Evolutionary conservation across 2,888 invertebrate species (phyloP).

Genomic region (Alloplasta piceator): DNA sequence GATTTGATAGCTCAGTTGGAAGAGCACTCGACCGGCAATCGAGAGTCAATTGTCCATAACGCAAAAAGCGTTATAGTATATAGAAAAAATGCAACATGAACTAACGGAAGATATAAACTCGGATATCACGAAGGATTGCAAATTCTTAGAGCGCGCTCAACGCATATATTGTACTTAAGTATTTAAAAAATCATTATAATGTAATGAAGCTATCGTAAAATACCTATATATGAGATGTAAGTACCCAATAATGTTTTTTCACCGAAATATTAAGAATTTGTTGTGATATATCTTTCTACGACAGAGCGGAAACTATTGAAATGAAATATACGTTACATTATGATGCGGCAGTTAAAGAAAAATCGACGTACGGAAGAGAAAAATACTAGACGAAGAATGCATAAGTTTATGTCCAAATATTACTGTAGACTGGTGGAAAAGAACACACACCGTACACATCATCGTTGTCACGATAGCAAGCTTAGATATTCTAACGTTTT

Average conservation of each 20-base stretch:
- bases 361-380: background rate
- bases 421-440: conserved; percentile 1
- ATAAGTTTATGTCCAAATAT: background rate
- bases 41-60: no score
- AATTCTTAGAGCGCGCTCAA: conserved; percentile 21
- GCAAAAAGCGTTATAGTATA: no score
- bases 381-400: background rate
- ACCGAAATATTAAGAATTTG: conserved; percentile 47
- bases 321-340: conserved; percentile 1
- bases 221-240: conserved; percentile 29
- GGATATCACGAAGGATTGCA: background rate
- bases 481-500: conserved; percentile 36
- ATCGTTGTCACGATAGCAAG: conserved; percentile 24
- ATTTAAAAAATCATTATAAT: conserved; percentile 15
- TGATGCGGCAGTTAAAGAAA: conserved; percentile 6
- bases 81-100: no score
- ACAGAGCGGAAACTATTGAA: background rate
- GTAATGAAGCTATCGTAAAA: background rate
- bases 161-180: conserved; percentile 11
- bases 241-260: conserved; percentile 38
- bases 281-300: conserved; percentile 39
- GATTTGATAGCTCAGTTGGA: no score
- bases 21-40: no score
- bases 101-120: background rate
- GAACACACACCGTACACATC: background rate